Base-by-base conservation (phyloP, 2,797 vertebrate genomes). In the Thripadectes ignobilis region DNA sequence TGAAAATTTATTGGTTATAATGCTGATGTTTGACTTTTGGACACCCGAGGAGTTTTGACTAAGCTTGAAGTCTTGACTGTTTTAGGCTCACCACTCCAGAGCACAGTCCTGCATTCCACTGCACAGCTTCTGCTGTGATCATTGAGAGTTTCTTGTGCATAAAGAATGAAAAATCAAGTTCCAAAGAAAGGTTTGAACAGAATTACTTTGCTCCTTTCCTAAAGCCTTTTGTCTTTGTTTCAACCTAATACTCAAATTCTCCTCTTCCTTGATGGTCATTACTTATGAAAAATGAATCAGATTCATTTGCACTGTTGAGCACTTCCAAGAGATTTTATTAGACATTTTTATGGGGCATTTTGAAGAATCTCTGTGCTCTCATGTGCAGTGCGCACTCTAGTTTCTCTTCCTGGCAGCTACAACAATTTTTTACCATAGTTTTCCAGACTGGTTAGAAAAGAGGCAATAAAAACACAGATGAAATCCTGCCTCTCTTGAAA, bases 281-380 rank as follows among this genome's bases (percentile, higher is more conserved):
- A 66, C 82, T 87, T 69, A 57, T 41, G 57, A 88, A 91, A 89
- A 94, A 87, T 29, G 52, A 43, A 63, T 89, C 78, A 32, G 52
- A 89, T 76, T 85, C 36, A 67, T 75, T 94, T 91, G 43, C 48
- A 48, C n/a, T 29, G 61, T 43, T 88, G 49, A 93, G 51, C 36
- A 48, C 30, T 91, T 93, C 59, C 67, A 66, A 58, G 58, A 78
- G 67, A 85, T 92, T 95, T 91, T 91, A 88, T 89, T 74, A 72
- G 62, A 82, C 27, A 5, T 67, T 92, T 96, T 92, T 74, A 86
- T 82, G 74, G 46, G 30, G 18, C 24, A 24, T 90, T 93, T 84
- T 92, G 45, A 79, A 77, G 65, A 89, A 89, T 89, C 63, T 55
- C 71, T 76, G 30, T 73, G 30, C 27, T 92, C 51, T 87, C 89